A percentile compares a stretch with the other conserved stretches of the same genome.
phyloP scores from a whole-genome alignment of 64 coral and sea anemone genomes.

The Dendrophyllia cribrosa region DNA sequence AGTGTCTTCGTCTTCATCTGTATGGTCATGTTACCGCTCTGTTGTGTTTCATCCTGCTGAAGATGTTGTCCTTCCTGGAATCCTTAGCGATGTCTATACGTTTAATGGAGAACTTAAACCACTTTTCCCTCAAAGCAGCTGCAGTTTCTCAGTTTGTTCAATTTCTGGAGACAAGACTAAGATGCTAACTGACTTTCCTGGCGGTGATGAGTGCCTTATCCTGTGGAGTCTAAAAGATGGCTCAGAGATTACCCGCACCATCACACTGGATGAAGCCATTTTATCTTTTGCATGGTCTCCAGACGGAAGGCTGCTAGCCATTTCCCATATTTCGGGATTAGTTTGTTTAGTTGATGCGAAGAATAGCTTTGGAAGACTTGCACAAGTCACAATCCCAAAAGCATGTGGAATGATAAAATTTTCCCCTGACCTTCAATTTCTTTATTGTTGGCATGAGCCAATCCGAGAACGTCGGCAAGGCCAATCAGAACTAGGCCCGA shows the following conservation, averaged over 20 bases:
- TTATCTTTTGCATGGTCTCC: slow-evolving; percentile 23
- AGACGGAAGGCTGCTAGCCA: background rate
- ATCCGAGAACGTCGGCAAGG: too few species aligned
- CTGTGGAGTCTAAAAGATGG: slow-evolving; percentile 23
- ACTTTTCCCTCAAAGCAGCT: background rate
- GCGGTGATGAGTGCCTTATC: too few species aligned
- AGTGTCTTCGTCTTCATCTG: too few species aligned
- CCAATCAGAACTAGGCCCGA: too few species aligned
- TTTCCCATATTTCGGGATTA: background rate
- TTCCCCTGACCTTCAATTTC: background rate
- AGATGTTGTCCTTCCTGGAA: background rate
- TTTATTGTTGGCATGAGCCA: background rate
- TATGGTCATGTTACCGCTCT: background rate
- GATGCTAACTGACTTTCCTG: slow-evolving; percentile 21
- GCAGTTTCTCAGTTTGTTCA: slow-evolving; percentile 13
- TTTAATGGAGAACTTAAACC: background rate
- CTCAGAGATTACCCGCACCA: background rate
- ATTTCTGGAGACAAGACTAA: background rate
- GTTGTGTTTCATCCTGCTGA: background rate
- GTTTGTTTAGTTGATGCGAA: background rate
- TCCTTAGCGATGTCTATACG: background rate
- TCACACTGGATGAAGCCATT: background rate
- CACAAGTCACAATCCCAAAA: background rate
- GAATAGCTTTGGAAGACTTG: background rate
- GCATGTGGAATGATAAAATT: slow-evolving; percentile 13